Percentiles rank a stretch among this genome's conserved stretches.
These are phyloP conservation scores for Lutraria lutraria DNA, from an alignment of 2,888 invertebrate species.

Conservation along the genomic window DNA sequence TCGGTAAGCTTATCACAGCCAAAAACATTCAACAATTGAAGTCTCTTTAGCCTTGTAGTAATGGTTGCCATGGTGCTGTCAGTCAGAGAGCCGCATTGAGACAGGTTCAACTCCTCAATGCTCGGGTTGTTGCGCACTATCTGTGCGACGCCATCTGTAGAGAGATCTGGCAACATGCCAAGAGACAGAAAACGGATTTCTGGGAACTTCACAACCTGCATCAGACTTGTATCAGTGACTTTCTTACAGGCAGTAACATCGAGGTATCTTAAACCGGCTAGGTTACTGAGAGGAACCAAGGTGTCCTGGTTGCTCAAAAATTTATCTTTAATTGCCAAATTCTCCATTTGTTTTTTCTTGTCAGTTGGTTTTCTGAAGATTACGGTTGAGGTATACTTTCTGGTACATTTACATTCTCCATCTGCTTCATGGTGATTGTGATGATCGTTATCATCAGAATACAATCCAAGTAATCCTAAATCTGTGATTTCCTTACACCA, in stretches of 20 bases:
- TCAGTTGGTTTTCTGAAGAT: constrained; percentile 80
- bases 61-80: constrained; percentile 89
- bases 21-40: constrained; percentile 89
- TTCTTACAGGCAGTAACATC: constrained; percentile 91
- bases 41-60: constrained; percentile 88
- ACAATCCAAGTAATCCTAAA: constrained; percentile 89
- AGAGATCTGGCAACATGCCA: constrained; percentile 91
- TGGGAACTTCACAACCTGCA: constrained; percentile 90
- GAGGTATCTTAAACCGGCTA: constrained; percentile 88
- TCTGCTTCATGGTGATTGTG: constrained; percentile 71
- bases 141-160: constrained; percentile 90
- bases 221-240: constrained; percentile 91
- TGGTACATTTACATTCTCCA: constrained; percentile 77
- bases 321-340: neutral
- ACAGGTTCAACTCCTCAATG: constrained; percentile 90
- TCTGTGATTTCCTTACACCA: constrained; percentile 91
- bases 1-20: constrained; percentile 90
- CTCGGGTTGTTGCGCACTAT: constrained; percentile 91
- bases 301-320: constrained; percentile 28
- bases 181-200: constrained; percentile 90
- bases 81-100: constrained; percentile 91
- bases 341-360: constrained; percentile 55
- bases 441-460: constrained; percentile 59
- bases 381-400: constrained; percentile 70
- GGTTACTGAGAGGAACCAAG: constrained; percentile 72